These are phyloP conservation scores for Fulmarus glacialis DNA, from an alignment of 2,113 vertebrate genomes.

Conservation along the genomic window DNA sequence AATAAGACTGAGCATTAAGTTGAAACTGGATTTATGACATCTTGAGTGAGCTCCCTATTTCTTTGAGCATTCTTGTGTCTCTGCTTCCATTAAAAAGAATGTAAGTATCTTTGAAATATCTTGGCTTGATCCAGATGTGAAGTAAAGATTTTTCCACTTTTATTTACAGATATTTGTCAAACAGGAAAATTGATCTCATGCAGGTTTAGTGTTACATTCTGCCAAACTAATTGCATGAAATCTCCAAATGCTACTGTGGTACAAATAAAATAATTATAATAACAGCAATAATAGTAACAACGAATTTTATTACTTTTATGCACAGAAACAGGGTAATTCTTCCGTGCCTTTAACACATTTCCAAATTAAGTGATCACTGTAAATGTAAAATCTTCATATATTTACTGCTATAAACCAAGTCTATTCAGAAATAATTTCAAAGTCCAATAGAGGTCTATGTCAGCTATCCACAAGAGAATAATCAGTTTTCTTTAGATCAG, in stretches of 20 bases:
- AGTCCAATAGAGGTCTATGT: background rate
- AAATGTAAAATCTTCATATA: background rate
- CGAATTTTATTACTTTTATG: background rate
- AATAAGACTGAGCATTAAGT: background rate
- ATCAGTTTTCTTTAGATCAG: background rate
- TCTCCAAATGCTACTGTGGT: background rate
- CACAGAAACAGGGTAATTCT: background rate
- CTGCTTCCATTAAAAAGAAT: background rate
- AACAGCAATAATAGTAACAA: background rate
- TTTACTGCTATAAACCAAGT: background rate
- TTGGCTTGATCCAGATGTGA: background rate
- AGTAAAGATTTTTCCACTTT: background rate
- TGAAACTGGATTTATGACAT: background rate
- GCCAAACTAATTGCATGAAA: background rate
- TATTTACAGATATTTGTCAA: background rate
- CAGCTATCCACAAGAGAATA: background rate
- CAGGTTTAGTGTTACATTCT: background rate
- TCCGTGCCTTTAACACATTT: background rate
- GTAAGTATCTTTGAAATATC: background rate
- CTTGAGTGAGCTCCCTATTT: background rate
- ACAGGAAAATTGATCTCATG: background rate
- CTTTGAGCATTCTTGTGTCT: background rate
- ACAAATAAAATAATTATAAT: background rate
- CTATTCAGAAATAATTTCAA: background rate
- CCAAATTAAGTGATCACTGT: background rate